Base-by-base conservation (phyloP, 2,888 invertebrate species). In the Magallana nippona region DNA sequence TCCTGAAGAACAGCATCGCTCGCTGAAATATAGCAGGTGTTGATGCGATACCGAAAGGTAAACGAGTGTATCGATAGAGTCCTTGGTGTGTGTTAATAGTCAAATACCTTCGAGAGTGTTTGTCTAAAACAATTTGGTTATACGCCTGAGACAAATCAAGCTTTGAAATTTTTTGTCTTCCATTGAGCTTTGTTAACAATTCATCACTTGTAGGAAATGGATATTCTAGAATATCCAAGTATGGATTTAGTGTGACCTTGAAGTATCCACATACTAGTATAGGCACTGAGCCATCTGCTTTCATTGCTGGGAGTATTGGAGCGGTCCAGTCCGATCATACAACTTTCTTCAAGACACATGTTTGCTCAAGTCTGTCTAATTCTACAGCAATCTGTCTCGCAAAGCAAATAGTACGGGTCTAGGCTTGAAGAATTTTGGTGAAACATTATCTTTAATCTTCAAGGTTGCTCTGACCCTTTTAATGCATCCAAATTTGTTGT, bases 331-430 rank as follows among this genome's bases (percentile, higher is more conserved):
- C 32, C 2, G 32, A 32, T 32, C 32, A 32, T 32, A 1, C 32
- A 32, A 32, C 32, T 32, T 32, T 32, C 32, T 32, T 2, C 32
- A 32, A 32, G 32, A 32, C 2, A 32, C 32, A n/a, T n/a, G 1
- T 32, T 2, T 32, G 1, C 2, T 1, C 32, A 1, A 32, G n/a
- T n/a, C n/a, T n/a, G n/a, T n/a, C n/a, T n/a, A 32, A 32, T 1
- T 32, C 32, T 32, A 2, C 32, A 32, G 32, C 32, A 32, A 32
- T 32, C 57, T 81, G 8, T 84, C 81, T 11, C 78, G 56, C 57
- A 87, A 58, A 15, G 84, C 82, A 82, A 79, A 86, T 5, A 82
- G 83, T 11, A 85, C 79, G n/a, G 86, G 83, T n/a, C 85, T 78
- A 2, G 86, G 81, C 27, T 84, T 85, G 79, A 79, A 85, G 27